Evolutionary conservation across 2,113 vertebrate genomes (phyloP).

Genomic region (Apus apus): DNA sequence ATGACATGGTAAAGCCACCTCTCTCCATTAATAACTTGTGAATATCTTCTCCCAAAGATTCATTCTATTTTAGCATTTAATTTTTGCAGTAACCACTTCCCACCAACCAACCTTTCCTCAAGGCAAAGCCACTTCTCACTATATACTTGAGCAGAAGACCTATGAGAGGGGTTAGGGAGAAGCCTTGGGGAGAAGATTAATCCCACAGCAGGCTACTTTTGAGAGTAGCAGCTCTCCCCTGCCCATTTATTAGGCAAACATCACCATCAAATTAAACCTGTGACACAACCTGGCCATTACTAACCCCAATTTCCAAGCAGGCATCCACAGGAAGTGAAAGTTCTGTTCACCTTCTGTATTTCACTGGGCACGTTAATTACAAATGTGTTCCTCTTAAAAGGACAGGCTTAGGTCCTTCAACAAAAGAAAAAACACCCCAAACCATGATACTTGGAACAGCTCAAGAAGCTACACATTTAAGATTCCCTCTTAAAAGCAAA

Average conservation of each 20-base stretch:
- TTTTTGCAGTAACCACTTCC: constrained; percentile 15
- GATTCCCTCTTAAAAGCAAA: not conserved
- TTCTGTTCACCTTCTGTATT: not conserved
- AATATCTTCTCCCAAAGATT: constrained; percentile 9
- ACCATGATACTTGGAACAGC: not conserved
- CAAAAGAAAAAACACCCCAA: not conserved
- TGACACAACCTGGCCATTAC: not conserved
- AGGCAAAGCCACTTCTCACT: not conserved
- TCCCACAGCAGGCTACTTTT: not conserved
- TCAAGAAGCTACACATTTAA: not conserved
- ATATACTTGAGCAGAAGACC: not conserved
- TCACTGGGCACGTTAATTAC: not conserved
- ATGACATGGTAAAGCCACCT: not conserved
- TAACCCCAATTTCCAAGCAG: not conserved
- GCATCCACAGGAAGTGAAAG: not conserved
- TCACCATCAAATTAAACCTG: not conserved
- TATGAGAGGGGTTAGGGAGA: not conserved
- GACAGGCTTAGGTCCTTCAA: not conserved
- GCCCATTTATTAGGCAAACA: not conserved
- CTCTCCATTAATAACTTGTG: constrained; percentile 44
- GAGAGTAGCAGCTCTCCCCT: not conserved
- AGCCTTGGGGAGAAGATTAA: not conserved
- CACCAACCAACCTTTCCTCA: not conserved
- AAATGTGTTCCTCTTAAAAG: not conserved
- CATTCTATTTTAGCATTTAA: constrained; percentile 1